A percentile compares a stretch with the other conserved stretches of the same genome.
phyloP scores from a whole-genome alignment of 2,888 invertebrate genomes.

The Campoplex nolae region DNA sequence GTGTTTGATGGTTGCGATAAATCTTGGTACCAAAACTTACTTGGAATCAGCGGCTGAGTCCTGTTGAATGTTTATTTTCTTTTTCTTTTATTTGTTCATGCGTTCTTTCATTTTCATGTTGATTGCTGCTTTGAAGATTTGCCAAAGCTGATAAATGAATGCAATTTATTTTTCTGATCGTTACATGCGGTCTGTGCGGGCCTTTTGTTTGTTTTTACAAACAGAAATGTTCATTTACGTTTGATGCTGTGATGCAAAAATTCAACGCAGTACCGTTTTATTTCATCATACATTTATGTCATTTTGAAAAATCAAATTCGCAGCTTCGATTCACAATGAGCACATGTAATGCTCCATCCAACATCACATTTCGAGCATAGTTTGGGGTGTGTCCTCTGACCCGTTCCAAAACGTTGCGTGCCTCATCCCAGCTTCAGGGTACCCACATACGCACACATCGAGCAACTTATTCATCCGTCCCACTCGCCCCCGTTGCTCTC shows the following conservation, averaged over 20 bases:
- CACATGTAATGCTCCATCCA: slow-evolving; percentile 41
- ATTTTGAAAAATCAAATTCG: neutral
- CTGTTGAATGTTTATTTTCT: neutral
- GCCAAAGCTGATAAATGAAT: neutral
- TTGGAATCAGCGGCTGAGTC: neutral
- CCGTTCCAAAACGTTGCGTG: slow-evolving; percentile 74
- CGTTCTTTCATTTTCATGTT: neutral
- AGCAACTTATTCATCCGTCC: slow-evolving; percentile 53
- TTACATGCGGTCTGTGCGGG: neutral
- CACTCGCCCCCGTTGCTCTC: slow-evolving; percentile 33
- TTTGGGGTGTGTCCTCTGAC: slow-evolving; percentile 78
- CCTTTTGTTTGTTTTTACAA: neutral
- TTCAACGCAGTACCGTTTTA: neutral
- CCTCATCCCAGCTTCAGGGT: slow-evolving; percentile 63
- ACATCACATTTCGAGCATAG: slow-evolving; percentile 65
- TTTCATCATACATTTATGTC: slow-evolving; percentile 2
- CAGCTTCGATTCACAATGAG: slow-evolving; percentile 33
- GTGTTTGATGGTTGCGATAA: slow-evolving; percentile 38
- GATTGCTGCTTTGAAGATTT: neutral
- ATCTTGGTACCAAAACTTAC: slow-evolving; percentile 14
- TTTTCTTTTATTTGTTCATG: neutral
- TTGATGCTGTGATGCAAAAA: neutral
- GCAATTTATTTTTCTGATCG: neutral
- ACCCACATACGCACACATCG: slow-evolving; percentile 53
- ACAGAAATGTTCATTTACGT: neutral